Conservation (phyloP, 2,888 invertebrate species). For the Sicus ferrugineus region DNA sequence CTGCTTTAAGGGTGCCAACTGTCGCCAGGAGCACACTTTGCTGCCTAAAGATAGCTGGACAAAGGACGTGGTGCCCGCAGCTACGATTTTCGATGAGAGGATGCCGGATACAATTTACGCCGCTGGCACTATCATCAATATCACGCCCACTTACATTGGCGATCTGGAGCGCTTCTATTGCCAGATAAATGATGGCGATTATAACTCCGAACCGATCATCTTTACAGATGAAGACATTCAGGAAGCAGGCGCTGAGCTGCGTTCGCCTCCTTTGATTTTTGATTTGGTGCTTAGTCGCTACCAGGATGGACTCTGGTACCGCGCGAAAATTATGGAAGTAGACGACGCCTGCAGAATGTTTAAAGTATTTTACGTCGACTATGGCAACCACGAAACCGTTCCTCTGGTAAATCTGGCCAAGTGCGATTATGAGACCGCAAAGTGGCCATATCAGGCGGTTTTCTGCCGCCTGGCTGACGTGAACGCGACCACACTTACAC, state of each 20-base stretch:
- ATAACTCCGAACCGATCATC: slow-evolving; percentile 46
- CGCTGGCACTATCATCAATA: slow-evolving; percentile 44
- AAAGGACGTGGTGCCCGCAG: slow-evolving; percentile 51
- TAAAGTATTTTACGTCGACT: slow-evolving; percentile 60
- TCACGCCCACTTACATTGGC: slow-evolving; percentile 53
- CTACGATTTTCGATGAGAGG: slow-evolving; percentile 47
- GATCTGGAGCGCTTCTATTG: slow-evolving; percentile 52
- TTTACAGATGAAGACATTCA: slow-evolving; percentile 53
- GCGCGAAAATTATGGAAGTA: slow-evolving; percentile 56
- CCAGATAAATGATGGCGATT: slow-evolving; percentile 42
- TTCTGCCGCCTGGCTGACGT: slow-evolving; percentile 50
- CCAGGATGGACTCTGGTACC: slow-evolving; percentile 54
- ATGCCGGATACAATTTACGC: slow-evolving; percentile 38
- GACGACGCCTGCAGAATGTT: slow-evolving; percentile 46
- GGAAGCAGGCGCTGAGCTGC: slow-evolving; percentile 38
- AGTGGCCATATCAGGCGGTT: slow-evolving; percentile 54
- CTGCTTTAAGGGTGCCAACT: slow-evolving; percentile 61
- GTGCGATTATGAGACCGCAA: slow-evolving; percentile 48
- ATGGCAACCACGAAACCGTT: slow-evolving; percentile 56
- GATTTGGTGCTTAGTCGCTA: slow-evolving; percentile 58
- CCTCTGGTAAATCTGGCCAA: slow-evolving; percentile 46
- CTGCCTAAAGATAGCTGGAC: slow-evolving; percentile 57
- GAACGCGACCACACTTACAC: slow-evolving; percentile 11
- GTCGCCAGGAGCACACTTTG: slow-evolving; percentile 51
- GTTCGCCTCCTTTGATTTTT: slow-evolving; percentile 48